Evolutionary conservation across 2,888 invertebrate species (phyloP).

Genomic region (Mellilla xanthometata): DNA sequence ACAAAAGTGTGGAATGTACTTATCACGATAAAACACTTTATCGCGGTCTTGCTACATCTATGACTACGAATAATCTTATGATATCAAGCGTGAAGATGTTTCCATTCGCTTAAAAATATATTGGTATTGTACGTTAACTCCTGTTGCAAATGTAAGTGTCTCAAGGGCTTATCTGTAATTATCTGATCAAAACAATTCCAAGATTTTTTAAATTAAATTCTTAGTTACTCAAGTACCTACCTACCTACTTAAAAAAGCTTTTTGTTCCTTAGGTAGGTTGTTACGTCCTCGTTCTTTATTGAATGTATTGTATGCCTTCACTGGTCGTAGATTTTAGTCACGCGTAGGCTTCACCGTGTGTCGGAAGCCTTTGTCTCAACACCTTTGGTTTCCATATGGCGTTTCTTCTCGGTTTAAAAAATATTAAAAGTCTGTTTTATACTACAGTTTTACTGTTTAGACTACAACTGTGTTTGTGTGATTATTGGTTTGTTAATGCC

Average conservation of each 20-base stretch:
- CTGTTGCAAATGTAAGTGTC: too few species aligned
- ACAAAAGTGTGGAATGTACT: constrained; percentile 34
- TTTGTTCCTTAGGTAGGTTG: constrained; percentile 39
- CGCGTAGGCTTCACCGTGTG: constrained; percentile 63
- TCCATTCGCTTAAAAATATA: constrained; percentile 27
- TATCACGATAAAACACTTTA: constrained; percentile 44
- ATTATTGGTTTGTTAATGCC: too few species aligned
- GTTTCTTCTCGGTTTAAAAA: constrained; percentile 1
- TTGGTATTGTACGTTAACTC: too few species aligned
- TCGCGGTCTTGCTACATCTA: constrained; percentile 34
- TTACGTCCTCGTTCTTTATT: constrained; percentile 48
- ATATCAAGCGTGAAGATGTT: constrained; percentile 32
- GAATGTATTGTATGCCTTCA: constrained; percentile 47
- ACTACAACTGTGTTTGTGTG: too few species aligned
- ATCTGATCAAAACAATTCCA: too few species aligned
- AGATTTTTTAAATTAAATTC: too few species aligned
- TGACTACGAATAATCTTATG: constrained; percentile 25
- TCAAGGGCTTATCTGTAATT: too few species aligned
- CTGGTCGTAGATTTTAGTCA: constrained; percentile 63
- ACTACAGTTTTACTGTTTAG: too few species aligned
- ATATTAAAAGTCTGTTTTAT: background rate
- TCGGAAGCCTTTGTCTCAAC: constrained; percentile 43
- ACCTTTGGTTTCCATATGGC: constrained; percentile 11
- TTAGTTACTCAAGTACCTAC: too few species aligned
- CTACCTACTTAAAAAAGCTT: background rate